Conservation (phyloP, 2,888 invertebrate species). For the Nephrotoma guestfalica region DNA sequence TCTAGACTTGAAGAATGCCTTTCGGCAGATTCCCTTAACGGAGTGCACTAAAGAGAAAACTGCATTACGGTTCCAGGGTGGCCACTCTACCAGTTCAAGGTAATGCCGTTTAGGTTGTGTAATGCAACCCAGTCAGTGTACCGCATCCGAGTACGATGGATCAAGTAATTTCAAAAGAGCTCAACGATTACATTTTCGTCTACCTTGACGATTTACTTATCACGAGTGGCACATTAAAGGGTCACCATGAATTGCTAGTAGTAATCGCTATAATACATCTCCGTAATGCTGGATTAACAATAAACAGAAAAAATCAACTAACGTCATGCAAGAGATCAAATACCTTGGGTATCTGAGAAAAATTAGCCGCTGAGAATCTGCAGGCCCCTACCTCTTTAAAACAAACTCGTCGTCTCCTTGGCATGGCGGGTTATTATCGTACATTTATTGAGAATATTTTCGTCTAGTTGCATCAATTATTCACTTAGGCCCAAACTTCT, state of each 20-base stretch:
- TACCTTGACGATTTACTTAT: not conserved
- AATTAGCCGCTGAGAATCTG: not conserved
- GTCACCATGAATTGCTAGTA: not conserved
- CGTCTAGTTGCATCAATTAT: too few species aligned
- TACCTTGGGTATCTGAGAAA: not conserved
- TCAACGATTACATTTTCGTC: not conserved
- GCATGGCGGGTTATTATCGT: too few species aligned
- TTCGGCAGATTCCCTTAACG: not conserved
- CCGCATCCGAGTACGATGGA: not conserved
- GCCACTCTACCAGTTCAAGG: too few species aligned
- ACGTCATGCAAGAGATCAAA: too few species aligned
- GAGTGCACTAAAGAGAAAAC: not conserved
- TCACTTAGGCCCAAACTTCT: not conserved
- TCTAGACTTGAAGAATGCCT: not conserved
- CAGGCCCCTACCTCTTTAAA: not conserved
- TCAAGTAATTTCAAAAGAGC: not conserved
- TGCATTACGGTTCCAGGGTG: not conserved
- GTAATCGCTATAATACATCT: not conserved
- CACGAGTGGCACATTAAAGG: not conserved
- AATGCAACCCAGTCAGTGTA: not conserved
- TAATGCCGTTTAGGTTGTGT: not conserved
- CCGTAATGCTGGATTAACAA: not conserved
- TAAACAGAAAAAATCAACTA: too few species aligned
- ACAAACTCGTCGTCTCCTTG: too few species aligned
- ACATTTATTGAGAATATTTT: too few species aligned